Evolutionary conservation across 2,113 vertebrate genomes (phyloP).

Genomic region (Hypocryptadius cinnamomeus): DNA sequence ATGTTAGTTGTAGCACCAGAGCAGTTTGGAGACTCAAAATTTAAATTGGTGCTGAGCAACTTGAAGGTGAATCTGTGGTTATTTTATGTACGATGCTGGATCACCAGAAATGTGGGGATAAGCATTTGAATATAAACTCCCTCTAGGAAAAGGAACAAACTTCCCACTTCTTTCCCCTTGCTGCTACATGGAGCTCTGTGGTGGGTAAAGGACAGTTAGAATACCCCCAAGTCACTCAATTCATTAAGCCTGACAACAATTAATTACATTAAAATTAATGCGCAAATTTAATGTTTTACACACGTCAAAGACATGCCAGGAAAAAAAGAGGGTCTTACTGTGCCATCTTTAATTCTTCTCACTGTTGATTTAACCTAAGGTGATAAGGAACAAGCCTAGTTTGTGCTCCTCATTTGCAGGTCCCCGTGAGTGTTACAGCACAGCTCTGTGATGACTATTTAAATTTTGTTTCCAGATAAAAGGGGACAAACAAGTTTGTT

Average conservation of each 20-base stretch:
- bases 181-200: not conserved
- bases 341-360: not conserved
- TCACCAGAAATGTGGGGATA: not conserved
- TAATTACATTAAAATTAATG: constrained; percentile 15
- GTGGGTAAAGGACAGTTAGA: not conserved
- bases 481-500: not conserved
- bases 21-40: not conserved
- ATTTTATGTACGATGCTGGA: not conserved
- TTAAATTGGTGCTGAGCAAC: not conserved
- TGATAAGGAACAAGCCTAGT: not conserved
- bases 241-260: not conserved
- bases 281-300: not conserved
- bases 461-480: not conserved
- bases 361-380: not conserved
- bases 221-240: not conserved
- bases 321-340: not conserved
- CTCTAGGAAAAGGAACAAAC: not conserved
- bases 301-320: not conserved
- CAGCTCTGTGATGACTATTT: not conserved
- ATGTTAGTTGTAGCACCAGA: not conserved
- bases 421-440: not conserved
- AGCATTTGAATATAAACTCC: not conserved
- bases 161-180: not conserved
- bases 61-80: not conserved
- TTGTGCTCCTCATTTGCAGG: not conserved